Evolutionary conservation across 1,140 invertebrate genomes (phyloP).

Genomic region (Agraylea sexmaculata): DNA sequence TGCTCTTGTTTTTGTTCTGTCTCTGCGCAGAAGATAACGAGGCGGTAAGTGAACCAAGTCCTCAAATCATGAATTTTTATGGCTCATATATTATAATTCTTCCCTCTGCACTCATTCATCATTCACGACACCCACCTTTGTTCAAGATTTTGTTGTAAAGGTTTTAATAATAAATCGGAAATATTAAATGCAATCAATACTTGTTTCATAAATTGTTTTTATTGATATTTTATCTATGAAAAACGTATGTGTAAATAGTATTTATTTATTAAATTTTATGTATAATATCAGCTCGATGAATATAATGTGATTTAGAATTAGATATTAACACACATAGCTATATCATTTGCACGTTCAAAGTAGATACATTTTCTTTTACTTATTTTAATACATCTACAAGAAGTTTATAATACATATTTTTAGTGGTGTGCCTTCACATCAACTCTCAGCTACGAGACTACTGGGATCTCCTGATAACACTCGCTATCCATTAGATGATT

Average conservation of each 20-base stretch:
- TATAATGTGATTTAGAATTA: too few species aligned
- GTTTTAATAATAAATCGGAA: too few species aligned
- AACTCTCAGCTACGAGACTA: conserved; percentile 63
- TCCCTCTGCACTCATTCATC: too few species aligned
- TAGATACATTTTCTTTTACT: conserved; percentile 1
- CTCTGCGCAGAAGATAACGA: conserved; percentile 15
- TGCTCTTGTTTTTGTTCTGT: conserved; percentile 5
- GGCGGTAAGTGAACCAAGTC: conserved; percentile 19
- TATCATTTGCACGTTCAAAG: conserved; percentile 1
- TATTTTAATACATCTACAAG: conserved; percentile 1
- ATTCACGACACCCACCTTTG: too few species aligned
- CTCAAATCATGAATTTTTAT: too few species aligned
- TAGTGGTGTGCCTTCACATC: conserved; percentile 39
- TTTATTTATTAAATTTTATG: too few species aligned
- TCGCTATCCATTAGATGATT: conserved; percentile 56
- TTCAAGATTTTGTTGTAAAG: too few species aligned
- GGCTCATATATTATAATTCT: too few species aligned
- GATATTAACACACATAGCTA: too few species aligned
- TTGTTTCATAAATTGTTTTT: too few species aligned
- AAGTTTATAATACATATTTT: conserved; percentile 4
- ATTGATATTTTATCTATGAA: conserved; percentile 1
- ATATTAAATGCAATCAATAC: too few species aligned
- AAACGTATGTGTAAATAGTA: neutral
- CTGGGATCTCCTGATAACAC: conserved; percentile 70
- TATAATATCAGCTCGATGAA: too few species aligned